These are phyloP conservation scores for Tenebrio molitor DNA, from an alignment of 1,140 invertebrate genomes.

Conservation along the genomic window DNA sequence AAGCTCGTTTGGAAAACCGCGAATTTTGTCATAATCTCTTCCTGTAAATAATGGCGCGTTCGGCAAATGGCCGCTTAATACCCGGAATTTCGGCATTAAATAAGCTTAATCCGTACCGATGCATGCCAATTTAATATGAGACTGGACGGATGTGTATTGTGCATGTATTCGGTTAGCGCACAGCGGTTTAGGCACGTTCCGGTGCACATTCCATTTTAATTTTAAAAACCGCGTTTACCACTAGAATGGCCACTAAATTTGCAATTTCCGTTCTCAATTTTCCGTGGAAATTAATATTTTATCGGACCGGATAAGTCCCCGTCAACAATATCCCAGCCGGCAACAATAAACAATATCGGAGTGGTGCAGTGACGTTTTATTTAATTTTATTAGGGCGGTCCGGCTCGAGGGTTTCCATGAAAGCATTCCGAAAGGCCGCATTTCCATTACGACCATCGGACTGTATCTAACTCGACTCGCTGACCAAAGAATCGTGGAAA, in stretches of 20 bases:
- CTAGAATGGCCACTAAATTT: constrained; percentile 48
- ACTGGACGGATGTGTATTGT: constrained; percentile 56
- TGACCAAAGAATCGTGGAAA: constrained; percentile 38
- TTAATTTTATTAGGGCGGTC: constrained; percentile 33
- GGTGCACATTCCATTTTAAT: constrained; percentile 55
- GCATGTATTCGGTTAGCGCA: constrained; percentile 38
- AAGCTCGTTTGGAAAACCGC: constrained; percentile 38
- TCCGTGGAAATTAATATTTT: constrained; percentile 43
- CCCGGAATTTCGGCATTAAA: constrained; percentile 42
- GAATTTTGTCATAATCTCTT: constrained; percentile 39
- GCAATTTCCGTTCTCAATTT: constrained; percentile 46
- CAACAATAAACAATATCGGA: constrained; percentile 6
- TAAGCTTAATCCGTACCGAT: constrained; percentile 42
- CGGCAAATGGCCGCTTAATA: constrained; percentile 29
- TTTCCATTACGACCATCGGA: constrained; percentile 37
- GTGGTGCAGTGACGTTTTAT: neutral
- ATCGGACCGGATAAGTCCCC: constrained; percentile 3
- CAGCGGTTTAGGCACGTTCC: constrained; percentile 53
- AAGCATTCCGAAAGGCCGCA: constrained; percentile 21
- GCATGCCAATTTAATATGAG: constrained; percentile 45
- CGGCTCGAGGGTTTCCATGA: constrained; percentile 25
- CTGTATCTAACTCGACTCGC: constrained; percentile 36
- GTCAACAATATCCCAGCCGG: constrained; percentile 1
- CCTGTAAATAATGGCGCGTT: constrained; percentile 32
- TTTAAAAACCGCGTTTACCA: constrained; percentile 49